A percentile compares a stretch with the other conserved stretches of the same genome.
These are phyloP conservation scores for Caenorhabditis macrosperma DNA, from an alignment of 2,888 invertebrate genomes.

Conservation along the genomic window DNA sequence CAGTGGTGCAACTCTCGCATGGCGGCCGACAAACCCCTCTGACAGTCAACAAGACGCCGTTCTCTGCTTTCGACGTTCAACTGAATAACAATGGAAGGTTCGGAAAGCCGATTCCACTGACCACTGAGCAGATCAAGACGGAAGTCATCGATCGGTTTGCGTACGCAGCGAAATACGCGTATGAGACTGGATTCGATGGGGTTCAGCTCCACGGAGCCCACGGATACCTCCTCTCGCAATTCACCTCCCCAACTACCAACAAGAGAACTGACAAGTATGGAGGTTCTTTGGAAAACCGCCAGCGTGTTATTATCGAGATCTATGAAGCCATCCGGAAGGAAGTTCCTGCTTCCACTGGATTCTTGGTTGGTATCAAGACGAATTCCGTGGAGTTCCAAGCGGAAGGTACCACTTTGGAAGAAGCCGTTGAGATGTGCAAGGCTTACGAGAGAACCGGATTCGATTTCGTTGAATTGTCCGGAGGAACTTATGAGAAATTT, in stretches of 20 bases:
- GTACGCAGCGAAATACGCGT: constrained; percentile 59
- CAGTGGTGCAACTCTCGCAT: constrained; percentile 61
- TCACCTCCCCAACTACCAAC: constrained; percentile 69
- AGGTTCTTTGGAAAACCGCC: constrained; percentile 62
- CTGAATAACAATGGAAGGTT: constrained; percentile 40
- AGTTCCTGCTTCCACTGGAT: constrained; percentile 63
- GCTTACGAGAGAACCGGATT: constrained; percentile 63
- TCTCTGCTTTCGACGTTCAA: constrained; percentile 68
- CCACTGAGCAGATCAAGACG: constrained; percentile 69
- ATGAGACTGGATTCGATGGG: constrained; percentile 70
- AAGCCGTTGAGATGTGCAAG: constrained; percentile 54
- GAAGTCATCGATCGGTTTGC: constrained; percentile 68
- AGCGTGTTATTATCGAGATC: constrained; percentile 63
- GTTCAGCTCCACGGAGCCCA: constrained; percentile 71
- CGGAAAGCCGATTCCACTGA: constrained; percentile 68
- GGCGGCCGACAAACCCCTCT: constrained; percentile 68
- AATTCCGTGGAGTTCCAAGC: constrained; percentile 74
- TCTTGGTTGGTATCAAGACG: constrained; percentile 72
- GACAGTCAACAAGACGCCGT: constrained; percentile 64
- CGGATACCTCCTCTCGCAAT: constrained; percentile 69
- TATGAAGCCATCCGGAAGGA: constrained; percentile 64
- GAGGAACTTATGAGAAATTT: constrained; percentile 58
- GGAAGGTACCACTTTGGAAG: constrained; percentile 64
- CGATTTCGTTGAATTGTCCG: constrained; percentile 74
- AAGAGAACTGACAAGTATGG: constrained; percentile 67